Conservation (phyloP, 2,888 invertebrate species). For the Notocelia uddmanniana region DNA sequence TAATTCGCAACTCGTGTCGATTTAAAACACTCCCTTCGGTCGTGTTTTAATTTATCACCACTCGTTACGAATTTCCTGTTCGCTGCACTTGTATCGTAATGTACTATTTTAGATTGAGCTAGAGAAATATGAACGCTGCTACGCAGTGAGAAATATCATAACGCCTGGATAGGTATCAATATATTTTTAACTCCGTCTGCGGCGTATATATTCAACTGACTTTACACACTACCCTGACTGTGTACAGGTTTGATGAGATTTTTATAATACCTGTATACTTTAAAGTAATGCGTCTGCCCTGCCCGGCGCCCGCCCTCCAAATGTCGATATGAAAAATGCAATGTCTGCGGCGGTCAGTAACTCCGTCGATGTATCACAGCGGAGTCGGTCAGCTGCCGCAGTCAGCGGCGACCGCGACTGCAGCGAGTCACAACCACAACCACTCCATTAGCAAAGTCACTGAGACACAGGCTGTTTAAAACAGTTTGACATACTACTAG, state of each 20-base stretch:
- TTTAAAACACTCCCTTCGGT: too few relatives aligned
- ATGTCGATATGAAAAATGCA: conserved; percentile 29
- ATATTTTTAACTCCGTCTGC: too few relatives aligned
- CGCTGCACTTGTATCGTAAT: too few relatives aligned
- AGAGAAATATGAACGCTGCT: not conserved
- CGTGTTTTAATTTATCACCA: too few relatives aligned
- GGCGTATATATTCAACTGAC: not conserved
- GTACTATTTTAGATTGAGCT: too few relatives aligned
- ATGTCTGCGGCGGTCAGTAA: conserved; percentile 20
- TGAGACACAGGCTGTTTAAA: not conserved
- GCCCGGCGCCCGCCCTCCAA: conserved; percentile 1
- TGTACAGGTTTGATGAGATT: conserved; percentile 4
- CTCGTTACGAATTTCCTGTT: too few relatives aligned
- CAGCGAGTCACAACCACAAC: conserved; percentile 14
- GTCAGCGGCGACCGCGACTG: conserved; percentile 24
- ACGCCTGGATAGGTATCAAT: not conserved
- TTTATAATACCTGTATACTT: not conserved
- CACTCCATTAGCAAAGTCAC: conserved; percentile 15
- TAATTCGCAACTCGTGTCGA: too few relatives aligned
- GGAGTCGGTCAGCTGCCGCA: conserved; percentile 17
- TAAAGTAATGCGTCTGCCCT: conserved; percentile 3
- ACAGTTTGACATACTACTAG: conserved; percentile 4
- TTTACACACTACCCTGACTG: too few relatives aligned
- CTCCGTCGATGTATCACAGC: conserved; percentile 14
- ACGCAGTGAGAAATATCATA: not conserved